Conservation (phyloP, 2,797 vertebrate genomes). For the Uromys caudimaculatus region DNA sequence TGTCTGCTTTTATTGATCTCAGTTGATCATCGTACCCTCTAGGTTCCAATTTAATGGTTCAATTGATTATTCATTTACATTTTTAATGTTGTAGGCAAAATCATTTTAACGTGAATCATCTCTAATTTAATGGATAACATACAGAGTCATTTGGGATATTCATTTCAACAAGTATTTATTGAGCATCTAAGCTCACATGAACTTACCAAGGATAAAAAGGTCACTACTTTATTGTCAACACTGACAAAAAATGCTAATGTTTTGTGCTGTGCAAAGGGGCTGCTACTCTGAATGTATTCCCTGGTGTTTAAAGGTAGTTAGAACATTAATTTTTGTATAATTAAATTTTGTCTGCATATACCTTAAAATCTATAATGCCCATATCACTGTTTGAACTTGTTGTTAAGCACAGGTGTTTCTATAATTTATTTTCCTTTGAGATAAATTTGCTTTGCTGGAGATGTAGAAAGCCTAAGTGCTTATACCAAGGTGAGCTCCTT, state of each 20-base stretch:
- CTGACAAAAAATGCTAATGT: background rate
- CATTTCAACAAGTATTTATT: constrained; percentile 53
- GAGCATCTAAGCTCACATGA: constrained; percentile 1
- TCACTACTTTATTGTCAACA: constrained; percentile 4
- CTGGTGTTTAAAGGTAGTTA: background rate
- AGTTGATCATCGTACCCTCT: constrained; percentile 76
- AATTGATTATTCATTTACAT: constrained; percentile 85
- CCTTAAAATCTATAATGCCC: background rate
- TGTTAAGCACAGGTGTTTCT: background rate
- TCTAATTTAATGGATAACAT: constrained; percentile 63
- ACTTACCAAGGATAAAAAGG: background rate
- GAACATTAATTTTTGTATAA: background rate
- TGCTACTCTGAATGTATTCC: background rate
- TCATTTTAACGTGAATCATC: constrained; percentile 75
- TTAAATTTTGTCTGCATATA: background rate
- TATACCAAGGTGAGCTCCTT: background rate
- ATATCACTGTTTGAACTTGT: background rate
- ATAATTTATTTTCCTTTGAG: constrained; percentile 19
- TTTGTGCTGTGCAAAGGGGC: background rate
- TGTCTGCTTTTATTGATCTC: constrained; percentile 76
- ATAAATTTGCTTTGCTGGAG: background rate
- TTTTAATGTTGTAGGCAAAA: constrained; percentile 71
- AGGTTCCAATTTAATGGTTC: constrained; percentile 74
- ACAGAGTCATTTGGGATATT: constrained; percentile 59
- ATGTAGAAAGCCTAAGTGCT: background rate